Evolutionary conservation across 92 coral and sea anemone species (phyloP), one percentile per base, ranked within the genome.

Genomic region (Siderastrea siderea): DNA sequence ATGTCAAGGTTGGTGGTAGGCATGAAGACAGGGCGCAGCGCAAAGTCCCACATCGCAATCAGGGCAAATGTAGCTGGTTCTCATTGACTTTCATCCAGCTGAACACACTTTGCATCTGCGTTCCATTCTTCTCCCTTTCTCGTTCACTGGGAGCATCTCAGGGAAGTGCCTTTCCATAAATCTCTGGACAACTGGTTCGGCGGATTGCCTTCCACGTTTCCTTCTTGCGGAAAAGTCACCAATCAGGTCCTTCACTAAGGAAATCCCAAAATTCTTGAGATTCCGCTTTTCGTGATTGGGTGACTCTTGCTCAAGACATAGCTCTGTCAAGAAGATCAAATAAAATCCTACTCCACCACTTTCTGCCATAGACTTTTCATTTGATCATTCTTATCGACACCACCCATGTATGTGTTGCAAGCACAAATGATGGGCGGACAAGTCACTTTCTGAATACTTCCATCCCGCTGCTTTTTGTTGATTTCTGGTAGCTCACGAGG

Each of bases 271-370:
- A 5, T 3, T 2, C 71, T 85, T 85, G 17, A 17, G 16, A 19
- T 57, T 47, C 17, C 89, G 49, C 55, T 48, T 76, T 65, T 45
- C 6, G 67, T 85, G 83, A 47, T 76, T 55, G 47, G 83, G 83
- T 7, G 83, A 85, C 63, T 85, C 89, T 16, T 61, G 51, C 16
- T 77, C 89, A 2, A 85, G 16, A 38, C 8, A 85, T 52, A 46
- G 54, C 3, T 48, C 80, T 75, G 64, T 75, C 80, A 53, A 75
- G 15, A 15, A 88, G 83, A 59, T 82, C 92, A 88, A 47, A 88
- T n/a, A 88, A 74, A 7, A 88, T 2, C 57, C 87, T 81, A 43
- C 50, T 60, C 91, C 82, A 88, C 91, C 88, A 88, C 15, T 81
- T 88, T 53, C 53, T 81, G 50, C 87, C 77, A 46, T 73, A 1